A percentile compares a stretch with the other conserved stretches of the same genome.
Conservation (phyloP, 2,888 invertebrate species). For the Lordiphosa fenestrarum region DNA sequence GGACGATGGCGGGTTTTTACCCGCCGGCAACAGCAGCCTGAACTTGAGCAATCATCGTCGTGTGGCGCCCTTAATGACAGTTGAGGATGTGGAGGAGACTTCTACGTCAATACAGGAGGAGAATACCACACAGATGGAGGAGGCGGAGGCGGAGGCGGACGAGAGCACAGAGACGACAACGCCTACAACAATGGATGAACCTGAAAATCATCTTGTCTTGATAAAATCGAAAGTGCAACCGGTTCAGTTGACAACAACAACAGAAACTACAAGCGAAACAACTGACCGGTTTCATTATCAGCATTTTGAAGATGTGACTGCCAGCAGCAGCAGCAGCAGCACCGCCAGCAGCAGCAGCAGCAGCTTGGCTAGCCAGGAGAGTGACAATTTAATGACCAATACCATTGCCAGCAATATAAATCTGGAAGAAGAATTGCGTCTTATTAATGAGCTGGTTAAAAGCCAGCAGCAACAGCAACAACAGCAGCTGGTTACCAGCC, state of each 20-base stretch:
- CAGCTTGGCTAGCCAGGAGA: constrained; percentile 28
- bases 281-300: constrained; percentile 76
- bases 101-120: constrained; percentile 13
- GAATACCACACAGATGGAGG: constrained; percentile 36
- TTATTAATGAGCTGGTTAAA: constrained; percentile 78
- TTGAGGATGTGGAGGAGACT: constrained; percentile 20
- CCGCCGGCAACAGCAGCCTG: constrained; percentile 50
- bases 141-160: constrained; percentile 1
- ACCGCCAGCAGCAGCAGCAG: constrained; percentile 21
- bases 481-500: neutral
- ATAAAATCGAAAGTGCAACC: constrained; percentile 78
- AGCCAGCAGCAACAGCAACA: constrained; percentile 46
- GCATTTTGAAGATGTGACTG: constrained; percentile 42
- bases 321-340: constrained; percentile 22
- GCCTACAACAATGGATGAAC: constrained; percentile 24
- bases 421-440: constrained; percentile 70
- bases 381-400: constrained; percentile 66
- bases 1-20: constrained; percentile 72
- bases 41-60: constrained; percentile 58
- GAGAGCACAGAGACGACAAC: constrained; percentile 19
- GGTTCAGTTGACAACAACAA: constrained; percentile 54
- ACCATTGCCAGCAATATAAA: constrained; percentile 65
- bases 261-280: constrained; percentile 27
- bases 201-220: constrained; percentile 51
- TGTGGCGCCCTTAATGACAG: constrained; percentile 61